Conservation (phyloP, 2,888 invertebrate genomes). For the Chaitophorus viminalis region DNA sequence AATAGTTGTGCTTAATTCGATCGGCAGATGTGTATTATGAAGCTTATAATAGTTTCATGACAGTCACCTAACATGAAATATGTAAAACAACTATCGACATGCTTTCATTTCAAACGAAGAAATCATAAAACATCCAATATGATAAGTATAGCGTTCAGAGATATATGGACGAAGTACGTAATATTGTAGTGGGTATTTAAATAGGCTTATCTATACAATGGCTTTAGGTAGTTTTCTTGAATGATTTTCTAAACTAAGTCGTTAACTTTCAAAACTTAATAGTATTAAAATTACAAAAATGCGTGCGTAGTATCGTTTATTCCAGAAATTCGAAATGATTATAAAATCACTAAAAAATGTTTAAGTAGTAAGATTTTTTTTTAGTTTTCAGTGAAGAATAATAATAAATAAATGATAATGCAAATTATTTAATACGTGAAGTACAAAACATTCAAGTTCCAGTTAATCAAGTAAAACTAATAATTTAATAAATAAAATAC, state of each 20-base stretch:
- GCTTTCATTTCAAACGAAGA: not conserved
- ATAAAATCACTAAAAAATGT: not conserved
- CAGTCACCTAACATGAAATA: not conserved
- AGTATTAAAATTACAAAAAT: not conserved
- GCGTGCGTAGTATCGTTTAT: not conserved
- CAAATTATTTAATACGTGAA: not conserved
- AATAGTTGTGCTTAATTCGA: not conserved
- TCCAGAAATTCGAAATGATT: not conserved
- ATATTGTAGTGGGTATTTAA: not conserved
- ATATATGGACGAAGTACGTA: not conserved
- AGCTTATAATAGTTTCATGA: not conserved
- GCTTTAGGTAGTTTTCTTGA: not conserved
- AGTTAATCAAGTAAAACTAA: too few species aligned
- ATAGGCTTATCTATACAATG: not conserved
- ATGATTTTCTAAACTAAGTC: not conserved
- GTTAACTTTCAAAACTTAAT: constrained; percentile 3
- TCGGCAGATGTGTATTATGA: not conserved
- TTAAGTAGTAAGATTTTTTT: not conserved
- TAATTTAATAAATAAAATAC: too few species aligned
- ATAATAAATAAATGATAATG: not conserved
- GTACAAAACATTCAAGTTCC: not conserved
- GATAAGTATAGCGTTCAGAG: not conserved
- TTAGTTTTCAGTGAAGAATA: not conserved
- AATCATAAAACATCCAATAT: not conserved
- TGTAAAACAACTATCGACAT: not conserved